These are phyloP conservation scores for Amblyteles armatorius DNA, from an alignment of 2,888 invertebrate species.

Conservation along the genomic window DNA sequence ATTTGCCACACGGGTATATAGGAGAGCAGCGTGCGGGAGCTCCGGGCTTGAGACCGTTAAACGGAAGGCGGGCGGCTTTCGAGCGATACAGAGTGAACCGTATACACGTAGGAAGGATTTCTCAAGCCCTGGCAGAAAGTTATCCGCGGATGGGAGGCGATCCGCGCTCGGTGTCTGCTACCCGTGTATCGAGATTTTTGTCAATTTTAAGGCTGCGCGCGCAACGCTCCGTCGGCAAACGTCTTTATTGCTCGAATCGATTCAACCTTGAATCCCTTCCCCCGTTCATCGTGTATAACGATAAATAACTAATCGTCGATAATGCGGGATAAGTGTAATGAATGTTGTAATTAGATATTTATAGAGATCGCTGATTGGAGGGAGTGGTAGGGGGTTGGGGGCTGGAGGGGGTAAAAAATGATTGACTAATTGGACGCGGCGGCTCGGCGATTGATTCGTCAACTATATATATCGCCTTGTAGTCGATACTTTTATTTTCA, in stretches of 20 bases:
- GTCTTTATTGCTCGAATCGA: constrained; percentile 2
- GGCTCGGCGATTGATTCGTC: constrained; percentile 62
- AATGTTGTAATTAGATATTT: constrained; percentile 64
- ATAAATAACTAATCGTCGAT: constrained; percentile 46
- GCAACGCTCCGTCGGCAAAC: neutral
- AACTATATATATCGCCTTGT: constrained; percentile 21
- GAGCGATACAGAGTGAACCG: constrained; percentile 21
- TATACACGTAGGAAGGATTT: constrained; percentile 5
- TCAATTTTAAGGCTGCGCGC: constrained; percentile 27
- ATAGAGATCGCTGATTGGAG: constrained; percentile 33
- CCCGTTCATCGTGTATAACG: neutral
- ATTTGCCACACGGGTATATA: constrained; percentile 54
- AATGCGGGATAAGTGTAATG: constrained; percentile 40
- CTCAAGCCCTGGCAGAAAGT: constrained; percentile 10
- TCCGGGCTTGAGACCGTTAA: constrained; percentile 59
- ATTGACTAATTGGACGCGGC: constrained; percentile 57
- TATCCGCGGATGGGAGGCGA: constrained; percentile 21
- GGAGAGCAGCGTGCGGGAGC: constrained; percentile 33
- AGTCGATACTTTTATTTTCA: neutral
- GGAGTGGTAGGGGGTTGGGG: neutral
- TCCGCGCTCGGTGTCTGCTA: neutral
- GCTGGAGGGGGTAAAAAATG: constrained; percentile 31
- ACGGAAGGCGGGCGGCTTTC: constrained; percentile 55
- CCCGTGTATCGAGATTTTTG: constrained; percentile 50
- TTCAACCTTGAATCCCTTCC: neutral